Evolutionary conservation across 1,140 invertebrate genomes (phyloP).

Genomic region (Papilio xuthus): DNA sequence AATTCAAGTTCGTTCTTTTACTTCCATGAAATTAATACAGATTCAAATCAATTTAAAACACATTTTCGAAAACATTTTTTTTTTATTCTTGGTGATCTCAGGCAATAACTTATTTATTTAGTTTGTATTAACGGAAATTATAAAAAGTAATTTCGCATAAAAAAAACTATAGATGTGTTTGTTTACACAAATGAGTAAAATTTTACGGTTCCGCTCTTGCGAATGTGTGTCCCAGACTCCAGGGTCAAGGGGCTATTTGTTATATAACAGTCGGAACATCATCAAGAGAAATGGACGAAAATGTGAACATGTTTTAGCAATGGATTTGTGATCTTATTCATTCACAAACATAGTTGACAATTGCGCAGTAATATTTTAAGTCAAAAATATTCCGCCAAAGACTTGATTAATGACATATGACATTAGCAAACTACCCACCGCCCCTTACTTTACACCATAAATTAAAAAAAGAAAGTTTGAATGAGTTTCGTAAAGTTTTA

Average conservation of each 20-base stretch:
- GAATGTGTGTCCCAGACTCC: conserved; percentile 39
- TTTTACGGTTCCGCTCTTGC: conserved; percentile 48
- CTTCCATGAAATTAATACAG: too few species aligned
- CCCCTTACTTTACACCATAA: conserved; percentile 62
- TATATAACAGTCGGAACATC: conserved; percentile 42
- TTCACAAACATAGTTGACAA: background rate
- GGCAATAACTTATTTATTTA: background rate
- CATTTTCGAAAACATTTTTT: background rate
- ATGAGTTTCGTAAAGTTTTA: conserved; percentile 30
- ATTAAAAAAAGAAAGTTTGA: conserved; percentile 49
- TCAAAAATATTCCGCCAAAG: conserved; percentile 45
- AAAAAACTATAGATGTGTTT: conserved; percentile 38
- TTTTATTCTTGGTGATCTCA: background rate
- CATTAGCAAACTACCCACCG: conserved; percentile 69
- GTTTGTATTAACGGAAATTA: background rate
- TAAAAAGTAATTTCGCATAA: conserved; percentile 2
- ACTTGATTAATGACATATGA: conserved; percentile 72
- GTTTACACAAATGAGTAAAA: conserved; percentile 44
- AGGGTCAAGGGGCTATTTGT: conserved; percentile 46
- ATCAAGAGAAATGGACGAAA: conserved; percentile 41
- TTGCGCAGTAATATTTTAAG: background rate
- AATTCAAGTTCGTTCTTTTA: too few species aligned
- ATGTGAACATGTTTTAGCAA: conserved; percentile 19
- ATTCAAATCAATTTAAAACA: too few species aligned
- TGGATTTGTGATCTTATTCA: conserved; percentile 25